These are phyloP conservation scores for Thymelicus sylvestris DNA, from an alignment of 2,888 invertebrate species.

Conservation along the genomic window DNA sequence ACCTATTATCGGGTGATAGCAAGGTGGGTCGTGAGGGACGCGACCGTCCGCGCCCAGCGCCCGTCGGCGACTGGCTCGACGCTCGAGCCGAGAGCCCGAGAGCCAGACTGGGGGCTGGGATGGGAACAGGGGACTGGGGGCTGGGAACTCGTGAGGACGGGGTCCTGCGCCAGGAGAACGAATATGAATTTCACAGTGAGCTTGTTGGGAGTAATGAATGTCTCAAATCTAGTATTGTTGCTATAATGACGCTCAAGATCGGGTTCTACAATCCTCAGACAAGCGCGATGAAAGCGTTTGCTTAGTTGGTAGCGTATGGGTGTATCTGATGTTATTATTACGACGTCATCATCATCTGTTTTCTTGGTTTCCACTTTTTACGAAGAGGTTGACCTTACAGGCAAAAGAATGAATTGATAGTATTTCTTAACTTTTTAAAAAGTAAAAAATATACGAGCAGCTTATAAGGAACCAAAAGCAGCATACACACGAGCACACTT, in stretches of 20 bases:
- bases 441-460: no score
- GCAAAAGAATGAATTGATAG: no score
- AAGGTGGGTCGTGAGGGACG: constrained; percentile 23
- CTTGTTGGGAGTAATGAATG: constrained; percentile 22
- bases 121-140: constrained; percentile 6
- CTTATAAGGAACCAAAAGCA: no score
- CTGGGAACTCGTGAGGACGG: background rate
- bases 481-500: no score
- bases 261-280: background rate
- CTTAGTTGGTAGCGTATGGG: background rate
- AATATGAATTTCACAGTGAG: constrained; percentile 31
- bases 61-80: constrained; percentile 50
- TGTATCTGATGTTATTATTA: background rate
- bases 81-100: background rate
- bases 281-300: background rate
- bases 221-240: constrained; percentile 24
- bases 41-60: constrained; percentile 52
- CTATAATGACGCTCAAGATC: constrained; percentile 7
- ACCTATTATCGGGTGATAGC: constrained; percentile 25
- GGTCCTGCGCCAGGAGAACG: constrained; percentile 6
- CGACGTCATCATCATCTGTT: no score
- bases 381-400: no score
- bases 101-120: constrained; percentile 18
- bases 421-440: no score
- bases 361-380: no score